These are phyloP conservation scores for Pimephales promelas DNA, from an alignment of 2,113 vertebrate species.

Conservation along the genomic window DNA sequence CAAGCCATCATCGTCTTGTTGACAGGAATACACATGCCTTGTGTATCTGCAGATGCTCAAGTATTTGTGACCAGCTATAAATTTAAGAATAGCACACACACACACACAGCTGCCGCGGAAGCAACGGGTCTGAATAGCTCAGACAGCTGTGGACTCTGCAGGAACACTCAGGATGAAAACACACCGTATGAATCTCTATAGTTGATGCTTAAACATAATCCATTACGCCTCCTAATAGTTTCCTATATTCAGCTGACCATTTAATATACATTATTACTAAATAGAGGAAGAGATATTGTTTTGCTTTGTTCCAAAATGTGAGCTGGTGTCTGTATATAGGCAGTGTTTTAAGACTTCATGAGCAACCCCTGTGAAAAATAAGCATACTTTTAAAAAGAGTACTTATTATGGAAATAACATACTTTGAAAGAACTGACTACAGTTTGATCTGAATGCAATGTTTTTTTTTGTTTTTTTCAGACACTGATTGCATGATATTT, in stretches of 20 bases:
- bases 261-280: neutral
- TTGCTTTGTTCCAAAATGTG: neutral
- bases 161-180: conserved; percentile 16
- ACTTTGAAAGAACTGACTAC: neutral
- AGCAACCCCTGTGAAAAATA: too few species aligned
- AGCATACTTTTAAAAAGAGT: too few species aligned
- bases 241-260: neutral
- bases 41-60: conserved; percentile 24
- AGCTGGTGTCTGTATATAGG: neutral
- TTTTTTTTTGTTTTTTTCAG: too few species aligned
- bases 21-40: conserved; percentile 17
- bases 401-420: too few species aligned
- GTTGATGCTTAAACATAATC: neutral
- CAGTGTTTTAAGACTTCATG: neutral
- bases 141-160: conserved; percentile 37
- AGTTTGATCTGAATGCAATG: neutral
- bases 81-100: neutral
- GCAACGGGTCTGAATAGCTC: conserved; percentile 28
- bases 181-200: neutral
- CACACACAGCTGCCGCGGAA: conserved; percentile 29
- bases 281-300: neutral
- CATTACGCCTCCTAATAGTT: neutral
- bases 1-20: neutral
- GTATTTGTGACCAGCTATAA: conserved; percentile 11
- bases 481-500: too few species aligned